Base-by-base conservation (phyloP, 2,888 invertebrate species). In the Lucinisca nassula region DNA sequence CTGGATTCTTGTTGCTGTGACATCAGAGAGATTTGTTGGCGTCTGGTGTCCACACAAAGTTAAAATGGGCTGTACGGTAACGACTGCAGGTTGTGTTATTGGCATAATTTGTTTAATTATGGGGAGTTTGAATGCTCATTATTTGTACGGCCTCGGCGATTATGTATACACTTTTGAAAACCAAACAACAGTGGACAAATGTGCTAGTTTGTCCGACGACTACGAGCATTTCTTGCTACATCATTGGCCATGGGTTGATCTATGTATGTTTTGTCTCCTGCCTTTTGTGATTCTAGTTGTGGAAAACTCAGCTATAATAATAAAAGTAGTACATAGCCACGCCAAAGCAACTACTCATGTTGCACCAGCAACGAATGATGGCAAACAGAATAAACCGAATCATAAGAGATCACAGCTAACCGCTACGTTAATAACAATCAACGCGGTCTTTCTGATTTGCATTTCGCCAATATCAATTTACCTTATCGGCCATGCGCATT, bases 211-310 rank as follows among this genome's bases (percentile, higher is more conserved):
- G 6, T 40, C 24, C 30, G 32, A 55, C 1, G 82, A 82, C 0
- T 92, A 92, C 76, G 21, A 14, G 0, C 0, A 70, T 6, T 92
- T 92, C 74, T 8, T 27, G 12, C 1, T 0, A 10, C 24, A 58
- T 12, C 38, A 83, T 27, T 93, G 92, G 92, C 90, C 92, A 1
- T 93, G 91, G 89, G 89, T 94, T 24, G 94, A 94, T 87, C 82
- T 92, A 17, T 78, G 85, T 38, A 61, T 91, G 30, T 92, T 90
- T 79, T 89, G 87, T 30, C 61, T 92, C 21, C 40, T 93, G 17
- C 94, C 94, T 0, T 90, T 90, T 32, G 17, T 87, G 30, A 58
- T 93, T 38, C 82, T 94, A 45, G 75, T 91, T 51, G 37, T 85
- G 24, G 91, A 88, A 21, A 94, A 94, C 84, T 30, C 90, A 12